Conservation (phyloP, 2,888 invertebrate species). For the Trissoscelio sp. region DNA sequence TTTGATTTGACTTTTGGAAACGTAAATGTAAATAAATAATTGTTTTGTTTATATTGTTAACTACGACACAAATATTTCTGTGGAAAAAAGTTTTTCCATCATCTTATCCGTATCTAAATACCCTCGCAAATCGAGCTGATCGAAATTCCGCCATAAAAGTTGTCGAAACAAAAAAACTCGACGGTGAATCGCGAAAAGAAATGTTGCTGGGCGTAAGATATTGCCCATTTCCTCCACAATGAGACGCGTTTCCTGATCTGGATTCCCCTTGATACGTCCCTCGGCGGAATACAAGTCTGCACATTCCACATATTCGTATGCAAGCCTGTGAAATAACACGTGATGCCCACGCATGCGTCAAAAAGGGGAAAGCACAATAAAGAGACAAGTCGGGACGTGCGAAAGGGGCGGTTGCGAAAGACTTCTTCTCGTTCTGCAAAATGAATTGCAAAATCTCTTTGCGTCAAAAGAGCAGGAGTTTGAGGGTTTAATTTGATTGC, state of each 20-base stretch:
- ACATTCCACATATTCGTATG: constrained; percentile 72
- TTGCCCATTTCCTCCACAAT: constrained; percentile 57
- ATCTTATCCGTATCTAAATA: too few relatives aligned
- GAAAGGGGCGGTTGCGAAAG: constrained; percentile 76
- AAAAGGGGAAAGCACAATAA: constrained; percentile 70
- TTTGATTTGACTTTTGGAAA: too few relatives aligned
- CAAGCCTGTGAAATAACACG: constrained; percentile 79
- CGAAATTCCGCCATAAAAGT: constrained; percentile 19
- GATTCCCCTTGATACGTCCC: constrained; percentile 48
- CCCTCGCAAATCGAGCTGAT: background rate
- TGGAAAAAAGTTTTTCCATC: too few relatives aligned
- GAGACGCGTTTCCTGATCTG: constrained; percentile 58
- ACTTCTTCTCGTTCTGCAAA: constrained; percentile 72
- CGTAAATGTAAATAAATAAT: too few relatives aligned
- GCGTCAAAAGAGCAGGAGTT: constrained; percentile 52
- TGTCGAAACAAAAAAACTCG: constrained; percentile 28
- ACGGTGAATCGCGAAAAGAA: constrained; percentile 30
- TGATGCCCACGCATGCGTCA: constrained; percentile 76
- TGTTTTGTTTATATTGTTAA: too few relatives aligned
- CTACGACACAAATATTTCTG: too few relatives aligned
- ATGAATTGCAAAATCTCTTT: constrained; percentile 70
- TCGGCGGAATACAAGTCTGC: constrained; percentile 46
- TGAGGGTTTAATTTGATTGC: constrained; percentile 49
- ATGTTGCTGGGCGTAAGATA: constrained; percentile 47
- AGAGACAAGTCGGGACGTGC: constrained; percentile 71